Base-by-base conservation (phyloP, 92 coral and sea anemone species). In the Epizoanthus scotinus region DNA sequence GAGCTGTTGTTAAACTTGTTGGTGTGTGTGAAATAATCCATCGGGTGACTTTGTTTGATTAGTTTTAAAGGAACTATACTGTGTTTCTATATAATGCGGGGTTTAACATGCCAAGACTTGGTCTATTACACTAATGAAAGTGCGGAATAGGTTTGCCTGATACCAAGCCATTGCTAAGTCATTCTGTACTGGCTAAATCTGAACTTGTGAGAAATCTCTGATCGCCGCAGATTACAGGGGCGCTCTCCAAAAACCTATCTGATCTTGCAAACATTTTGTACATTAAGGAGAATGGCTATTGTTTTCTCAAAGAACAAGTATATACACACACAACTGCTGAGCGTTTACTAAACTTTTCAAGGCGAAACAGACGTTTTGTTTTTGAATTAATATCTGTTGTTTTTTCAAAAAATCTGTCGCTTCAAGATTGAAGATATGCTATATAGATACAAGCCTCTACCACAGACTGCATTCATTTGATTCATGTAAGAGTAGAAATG, bases 341-440 rank as follows among this genome's bases (percentile, higher is more conserved):
- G 20, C 54, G 40, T 75, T 59, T 58, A 58, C 52, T 0, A 21
- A 59, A 59, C 55, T 21, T 57, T 57, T 36, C 18, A 2, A 12
- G 14, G 44, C 10, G 55, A 74, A 75, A 59, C 57, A 22, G 42
- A 59, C 24, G 3, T 58, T 63, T 5, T 73, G 64, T 75, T 75
- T 75, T 68, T 21, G 38, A 34, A 34, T 53, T 59, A 53, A 59
- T 59, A 59, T n/a, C 67, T 29, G 63, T 59, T 20, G 40, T 47
- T 55, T 59, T 58, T 59, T 28, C 20, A n/a, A 28, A 75, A 75
- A 18, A 54, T 57, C 27, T 59, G 31, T 64, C 2, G 31, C 56
- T 75, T 74, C 13, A 38, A 34, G 54, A 31, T 74, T 24, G 31
- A 58, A 74, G n/a, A 74, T 13, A 38, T 36, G 42, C 56, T 58